Percentiles rank a stretch among this genome's conserved stretches.
These are phyloP conservation scores for Tipula lateralis DNA, from an alignment of 2,888 invertebrate genomes.

Conservation along the genomic window DNA sequence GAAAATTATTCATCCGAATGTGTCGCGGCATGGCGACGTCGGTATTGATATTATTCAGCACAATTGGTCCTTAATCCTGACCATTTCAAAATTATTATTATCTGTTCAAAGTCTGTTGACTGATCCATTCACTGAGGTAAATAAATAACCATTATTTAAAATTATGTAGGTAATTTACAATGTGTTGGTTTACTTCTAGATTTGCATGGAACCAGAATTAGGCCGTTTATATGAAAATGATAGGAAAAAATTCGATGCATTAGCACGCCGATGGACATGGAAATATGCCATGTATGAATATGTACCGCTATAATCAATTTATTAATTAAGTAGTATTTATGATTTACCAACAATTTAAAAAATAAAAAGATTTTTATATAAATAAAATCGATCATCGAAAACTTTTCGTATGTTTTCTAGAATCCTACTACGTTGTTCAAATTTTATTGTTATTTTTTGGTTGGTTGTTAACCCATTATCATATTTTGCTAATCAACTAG, in stretches of 20 bases:
- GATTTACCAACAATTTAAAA: background rate
- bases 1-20: slow-evolving; percentile 90
- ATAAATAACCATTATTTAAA: background rate
- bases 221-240: slow-evolving; percentile 74
- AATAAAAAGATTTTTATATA: background rate
- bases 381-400: background rate
- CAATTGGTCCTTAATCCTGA: slow-evolving; percentile 93
- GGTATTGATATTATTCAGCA: slow-evolving; percentile 93
- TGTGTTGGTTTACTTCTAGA: slow-evolving; percentile 48
- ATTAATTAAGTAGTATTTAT: background rate
- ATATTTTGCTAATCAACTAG: background rate
- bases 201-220: slow-evolving; percentile 85
- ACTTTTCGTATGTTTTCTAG: background rate
- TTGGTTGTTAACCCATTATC: background rate
- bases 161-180: background rate
- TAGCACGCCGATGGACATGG: slow-evolving; percentile 86
- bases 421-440: background rate
- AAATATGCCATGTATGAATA: slow-evolving; percentile 80
- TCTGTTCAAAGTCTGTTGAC: slow-evolving; percentile 84
- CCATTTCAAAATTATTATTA: slow-evolving; percentile 81
- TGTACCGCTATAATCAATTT: slow-evolving; percentile 43
- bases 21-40: slow-evolving; percentile 91
- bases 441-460: background rate
- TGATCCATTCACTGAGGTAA: slow-evolving; percentile 80
- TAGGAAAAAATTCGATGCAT: slow-evolving; percentile 67